Evolutionary conservation across 2,888 invertebrate genomes (phyloP).

Genomic region (Phyto melanocephala): DNA sequence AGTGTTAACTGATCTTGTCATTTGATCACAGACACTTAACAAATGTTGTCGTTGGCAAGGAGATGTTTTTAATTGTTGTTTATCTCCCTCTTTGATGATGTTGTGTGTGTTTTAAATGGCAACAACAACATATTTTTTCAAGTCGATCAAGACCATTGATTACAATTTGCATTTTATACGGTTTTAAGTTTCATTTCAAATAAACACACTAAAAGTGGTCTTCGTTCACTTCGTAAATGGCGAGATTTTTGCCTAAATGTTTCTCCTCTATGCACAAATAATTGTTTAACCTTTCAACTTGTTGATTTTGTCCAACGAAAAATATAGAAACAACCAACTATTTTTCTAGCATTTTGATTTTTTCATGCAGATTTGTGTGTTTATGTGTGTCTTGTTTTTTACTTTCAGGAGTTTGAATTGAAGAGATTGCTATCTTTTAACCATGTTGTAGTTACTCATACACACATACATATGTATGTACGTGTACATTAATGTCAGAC

Average conservation of each 20-base stretch:
- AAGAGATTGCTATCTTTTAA: constrained; percentile 23
- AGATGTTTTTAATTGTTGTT: background rate
- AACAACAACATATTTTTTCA: background rate
- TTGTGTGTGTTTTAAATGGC: constrained; percentile 4
- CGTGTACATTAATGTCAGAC: constrained; percentile 11
- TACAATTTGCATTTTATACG: constrained; percentile 17
- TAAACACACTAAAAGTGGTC: background rate
- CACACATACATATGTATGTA: background rate
- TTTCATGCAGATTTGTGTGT: constrained; percentile 16
- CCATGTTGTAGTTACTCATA: background rate
- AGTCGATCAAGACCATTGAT: constrained; percentile 58
- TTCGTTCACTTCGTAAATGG: background rate
- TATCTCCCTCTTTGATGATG: background rate
- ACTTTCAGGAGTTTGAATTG: constrained; percentile 6
- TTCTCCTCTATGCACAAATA: constrained; percentile 61
- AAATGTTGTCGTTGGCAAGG: constrained; percentile 26
- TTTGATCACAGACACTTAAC: constrained; percentile 50
- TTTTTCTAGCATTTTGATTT: constrained; percentile 9
- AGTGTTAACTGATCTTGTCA: constrained; percentile 65
- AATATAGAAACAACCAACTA: background rate
- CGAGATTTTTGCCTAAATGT: background rate
- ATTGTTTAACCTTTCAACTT: constrained; percentile 70
- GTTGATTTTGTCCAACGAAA: constrained; percentile 4
- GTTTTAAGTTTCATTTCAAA: constrained; percentile 49
- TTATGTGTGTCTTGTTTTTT: background rate